Conservation (phyloP, 2,113 vertebrate species). For the Laticauda laticaudata region DNA sequence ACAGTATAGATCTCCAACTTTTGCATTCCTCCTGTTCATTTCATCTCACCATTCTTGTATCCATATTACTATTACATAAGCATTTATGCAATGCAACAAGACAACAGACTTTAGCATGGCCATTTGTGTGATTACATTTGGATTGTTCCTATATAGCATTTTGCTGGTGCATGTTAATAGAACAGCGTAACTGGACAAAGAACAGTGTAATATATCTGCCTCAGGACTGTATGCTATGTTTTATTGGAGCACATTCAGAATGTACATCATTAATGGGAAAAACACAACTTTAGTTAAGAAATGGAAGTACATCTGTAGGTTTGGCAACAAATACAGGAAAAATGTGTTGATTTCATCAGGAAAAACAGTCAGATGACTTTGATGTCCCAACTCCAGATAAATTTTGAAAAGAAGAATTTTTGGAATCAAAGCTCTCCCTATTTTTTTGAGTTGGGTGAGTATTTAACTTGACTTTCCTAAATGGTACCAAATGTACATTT, state of each 20-base stretch:
- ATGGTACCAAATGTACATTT: not conserved
- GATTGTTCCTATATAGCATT: not conserved
- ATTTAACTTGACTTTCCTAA: not conserved
- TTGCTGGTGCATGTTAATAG: not conserved
- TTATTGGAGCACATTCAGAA: not conserved
- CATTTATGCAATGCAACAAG: not conserved
- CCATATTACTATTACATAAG: not conserved
- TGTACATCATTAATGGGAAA: not conserved
- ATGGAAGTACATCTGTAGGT: not conserved
- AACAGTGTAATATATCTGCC: not conserved
- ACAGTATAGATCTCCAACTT: not conserved
- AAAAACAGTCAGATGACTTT: not conserved
- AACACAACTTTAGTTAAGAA: not conserved
- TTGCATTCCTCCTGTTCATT: not conserved
- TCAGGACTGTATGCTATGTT: not conserved
- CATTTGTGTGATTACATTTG: not conserved
- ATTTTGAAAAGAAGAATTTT: not conserved
- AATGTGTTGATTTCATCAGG: not conserved
- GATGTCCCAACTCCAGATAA: no score
- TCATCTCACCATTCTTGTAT: not conserved
- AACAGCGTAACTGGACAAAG: no score
- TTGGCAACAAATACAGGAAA: not conserved
- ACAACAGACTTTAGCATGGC: not conserved
- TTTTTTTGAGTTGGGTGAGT: not conserved
- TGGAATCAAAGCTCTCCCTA: not conserved